Evolutionary conservation across 2,113 vertebrate genomes (phyloP), one percentile per base, ranked within the genome.

Genomic region (Lathamus discolor): DNA sequence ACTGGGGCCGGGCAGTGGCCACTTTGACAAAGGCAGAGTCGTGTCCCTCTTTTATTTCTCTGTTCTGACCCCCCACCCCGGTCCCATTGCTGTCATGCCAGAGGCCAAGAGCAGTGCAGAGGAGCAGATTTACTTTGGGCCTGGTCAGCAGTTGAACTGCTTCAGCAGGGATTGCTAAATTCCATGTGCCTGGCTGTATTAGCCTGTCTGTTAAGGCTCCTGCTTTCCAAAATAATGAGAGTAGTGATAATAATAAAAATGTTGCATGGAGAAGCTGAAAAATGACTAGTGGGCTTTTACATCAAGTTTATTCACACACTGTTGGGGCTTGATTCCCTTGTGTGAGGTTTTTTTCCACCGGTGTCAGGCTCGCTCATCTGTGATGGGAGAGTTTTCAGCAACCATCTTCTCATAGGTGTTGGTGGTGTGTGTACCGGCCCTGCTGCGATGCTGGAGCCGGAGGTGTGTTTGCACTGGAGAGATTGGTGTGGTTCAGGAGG

Each of bases 271-370:
- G 91, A 93, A 88, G 86, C 83, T 79, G 78, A 57, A 39, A 67
- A 94, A 70, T 2, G 6, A 52, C 25, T 18, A 6, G 17, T 3
- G 24, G 86, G 87, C 41, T 92, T 86, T 85, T 82, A 28, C 51
- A 15, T 91, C 11, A 62, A 94, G 95, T 95, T 97, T 79, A 81
- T 80, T 85, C 64, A 4, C 35, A 5, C 39, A 15, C 92, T 96
- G 93, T 48, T 88, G 95, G 57, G 83, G 49, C 86, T 69, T 3
- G 4, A 13, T 19, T 84, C 77, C 74, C 51, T 88, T 6, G 13
- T 16, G 3, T 10, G 28, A 76, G 66, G 2, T 0, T 37, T 82
- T 46, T 80, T 61, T 62, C 27, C 8, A 10, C 59, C 4, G 5
- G 28, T 4, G 43, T 68, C 61, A 29, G 46, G 46, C 88, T 67